These are phyloP conservation scores for Ophioninae sp. DNA, from an alignment of 2,888 invertebrate species.

Conservation along the genomic window DNA sequence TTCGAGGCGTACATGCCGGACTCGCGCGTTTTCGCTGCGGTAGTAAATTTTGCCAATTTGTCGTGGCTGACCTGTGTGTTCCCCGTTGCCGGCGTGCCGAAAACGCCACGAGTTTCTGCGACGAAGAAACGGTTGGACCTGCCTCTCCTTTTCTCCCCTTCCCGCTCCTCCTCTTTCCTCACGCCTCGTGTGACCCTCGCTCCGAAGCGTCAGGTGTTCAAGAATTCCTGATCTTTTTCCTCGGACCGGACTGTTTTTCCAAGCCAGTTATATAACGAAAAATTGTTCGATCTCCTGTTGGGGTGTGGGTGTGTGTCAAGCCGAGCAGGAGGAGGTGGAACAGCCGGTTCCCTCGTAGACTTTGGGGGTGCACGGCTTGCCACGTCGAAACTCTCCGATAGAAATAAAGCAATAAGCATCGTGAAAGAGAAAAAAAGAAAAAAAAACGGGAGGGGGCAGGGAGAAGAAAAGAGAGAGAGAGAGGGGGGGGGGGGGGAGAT, in stretches of 20 bases:
- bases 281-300: constrained; percentile 19
- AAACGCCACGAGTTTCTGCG: constrained; percentile 50
- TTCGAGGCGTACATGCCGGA: constrained; percentile 29
- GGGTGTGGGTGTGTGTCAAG: constrained; percentile 3
- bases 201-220: constrained; percentile 57
- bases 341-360: constrained; percentile 52
- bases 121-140: constrained; percentile 52
- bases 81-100: constrained; percentile 18
- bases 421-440: constrained; percentile 5
- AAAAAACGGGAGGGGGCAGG: constrained; percentile 5
- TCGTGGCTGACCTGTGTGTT: constrained; percentile 42
- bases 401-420: constrained; percentile 54
- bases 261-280: constrained; percentile 42
- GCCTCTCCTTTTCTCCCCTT: constrained; percentile 2
- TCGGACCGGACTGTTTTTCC: constrained; percentile 38
- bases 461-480: neutral
- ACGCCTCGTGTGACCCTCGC: no score
- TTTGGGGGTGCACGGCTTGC: neutral
- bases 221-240: constrained; percentile 41
- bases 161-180: no score
- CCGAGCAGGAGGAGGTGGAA: constrained; percentile 25
- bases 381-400: constrained; percentile 48
- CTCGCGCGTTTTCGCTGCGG: constrained; percentile 4
- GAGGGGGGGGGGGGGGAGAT: neutral
- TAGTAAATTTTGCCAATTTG: constrained; percentile 61